Percentiles rank a stretch among this genome's conserved stretches.
These are phyloP conservation scores for Drosophila paranaensis DNA, from an alignment of 2,888 invertebrate genomes.

Conservation along the genomic window DNA sequence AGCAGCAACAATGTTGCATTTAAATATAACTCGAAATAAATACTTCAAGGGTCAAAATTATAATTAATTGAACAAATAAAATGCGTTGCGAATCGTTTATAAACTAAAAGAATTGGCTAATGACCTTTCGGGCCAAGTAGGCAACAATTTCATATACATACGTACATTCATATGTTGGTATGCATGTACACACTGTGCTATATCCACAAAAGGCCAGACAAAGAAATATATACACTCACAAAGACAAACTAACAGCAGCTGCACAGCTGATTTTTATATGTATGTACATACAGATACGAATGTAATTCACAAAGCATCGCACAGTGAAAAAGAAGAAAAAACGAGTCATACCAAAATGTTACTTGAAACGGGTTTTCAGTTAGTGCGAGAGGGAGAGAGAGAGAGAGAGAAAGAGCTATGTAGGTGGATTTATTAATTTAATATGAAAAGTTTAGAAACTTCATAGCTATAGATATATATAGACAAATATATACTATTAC, in stretches of 20 bases:
- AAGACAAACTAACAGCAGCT: slow-evolving; percentile 31
- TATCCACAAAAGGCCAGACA: slow-evolving; percentile 48
- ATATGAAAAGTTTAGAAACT: slow-evolving; percentile 24
- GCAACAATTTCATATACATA: slow-evolving; percentile 15
- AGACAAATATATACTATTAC: background rate
- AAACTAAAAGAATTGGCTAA: slow-evolving; percentile 45
- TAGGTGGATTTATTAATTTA: slow-evolving; percentile 29
- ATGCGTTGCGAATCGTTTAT: slow-evolving; percentile 3
- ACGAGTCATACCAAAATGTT: slow-evolving; percentile 30
- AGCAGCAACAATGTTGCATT: slow-evolving; percentile 3
- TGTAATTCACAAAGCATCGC: slow-evolving; percentile 33
- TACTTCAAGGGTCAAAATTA: slow-evolving; percentile 13
- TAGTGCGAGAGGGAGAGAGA: background rate
- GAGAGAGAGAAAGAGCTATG: background rate
- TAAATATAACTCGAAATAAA: background rate
- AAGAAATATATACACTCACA: slow-evolving; percentile 37
- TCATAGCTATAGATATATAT: slow-evolving; percentile 15
- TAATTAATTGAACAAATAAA: slow-evolving; percentile 25
- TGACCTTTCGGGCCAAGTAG: slow-evolving; percentile 55
- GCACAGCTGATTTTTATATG: slow-evolving; percentile 55
- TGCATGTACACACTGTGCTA: slow-evolving; percentile 11
- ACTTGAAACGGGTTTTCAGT: slow-evolving; percentile 39
- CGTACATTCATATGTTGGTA: background rate
- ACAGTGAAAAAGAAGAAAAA: slow-evolving; percentile 21
- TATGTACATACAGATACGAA: slow-evolving; percentile 1